A percentile compares a stretch with the other conserved stretches of the same genome.
Evolutionary conservation across 2,797 vertebrate genomes (phyloP).

Genomic region (Eospalax fontanierii): DNA sequence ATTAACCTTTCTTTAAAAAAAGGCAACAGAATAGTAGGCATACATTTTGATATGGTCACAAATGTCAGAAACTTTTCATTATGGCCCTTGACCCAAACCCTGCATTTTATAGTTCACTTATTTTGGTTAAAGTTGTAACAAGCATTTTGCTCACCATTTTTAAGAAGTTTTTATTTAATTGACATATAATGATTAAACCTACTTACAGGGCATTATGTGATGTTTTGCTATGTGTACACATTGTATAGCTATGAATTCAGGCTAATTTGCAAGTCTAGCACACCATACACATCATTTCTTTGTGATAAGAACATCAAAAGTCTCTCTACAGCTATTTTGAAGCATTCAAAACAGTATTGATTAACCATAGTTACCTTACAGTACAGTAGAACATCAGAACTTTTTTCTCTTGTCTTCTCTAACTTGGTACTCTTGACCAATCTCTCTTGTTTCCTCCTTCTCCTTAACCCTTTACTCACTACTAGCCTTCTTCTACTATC

Average conservation of each 20-base stretch:
- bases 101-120: background rate
- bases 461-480: background rate
- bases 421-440: background rate
- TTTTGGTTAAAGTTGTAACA: background rate
- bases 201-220: background rate
- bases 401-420: background rate
- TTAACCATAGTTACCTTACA: background rate
- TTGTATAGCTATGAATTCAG: background rate
- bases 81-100: background rate
- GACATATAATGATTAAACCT: background rate
- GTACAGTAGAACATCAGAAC: background rate
- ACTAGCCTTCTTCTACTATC: too few species aligned
- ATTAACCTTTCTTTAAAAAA: conserved; percentile 28
- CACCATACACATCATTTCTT: background rate
- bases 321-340: background rate
- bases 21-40: background rate
- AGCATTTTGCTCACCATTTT: background rate
- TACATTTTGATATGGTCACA: background rate
- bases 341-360: background rate
- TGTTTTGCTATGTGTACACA: background rate
- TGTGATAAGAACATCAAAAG: background rate
- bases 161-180: background rate
- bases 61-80: background rate
- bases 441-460: background rate
- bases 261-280: background rate